Evolutionary conservation across 2,888 invertebrate species (phyloP).

Genomic region (Mesorhabditis spiculigera): DNA sequence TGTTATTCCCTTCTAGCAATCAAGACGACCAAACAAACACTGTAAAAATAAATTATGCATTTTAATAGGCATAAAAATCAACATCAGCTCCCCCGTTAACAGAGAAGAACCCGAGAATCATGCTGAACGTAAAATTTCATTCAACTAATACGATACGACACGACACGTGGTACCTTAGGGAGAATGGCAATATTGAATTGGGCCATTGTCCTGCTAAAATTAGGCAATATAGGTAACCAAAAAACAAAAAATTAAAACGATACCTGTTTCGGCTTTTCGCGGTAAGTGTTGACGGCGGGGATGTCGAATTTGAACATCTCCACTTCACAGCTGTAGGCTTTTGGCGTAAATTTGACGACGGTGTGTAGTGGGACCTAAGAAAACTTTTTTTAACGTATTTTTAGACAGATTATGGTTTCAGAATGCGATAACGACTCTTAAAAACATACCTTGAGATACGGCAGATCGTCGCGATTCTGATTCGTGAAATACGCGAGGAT

Average conservation of each 20-base stretch:
- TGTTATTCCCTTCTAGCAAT: too few relatives aligned
- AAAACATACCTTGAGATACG: slow-evolving; percentile 63
- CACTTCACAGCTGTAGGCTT: slow-evolving; percentile 82
- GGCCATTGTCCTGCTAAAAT: too few relatives aligned
- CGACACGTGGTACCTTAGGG: neutral
- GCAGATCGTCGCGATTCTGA: slow-evolving; percentile 66
- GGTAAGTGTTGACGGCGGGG: slow-evolving; percentile 85
- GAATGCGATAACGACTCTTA: too few relatives aligned
- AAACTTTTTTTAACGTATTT: slow-evolving; percentile 12
- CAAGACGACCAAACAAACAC: too few relatives aligned
- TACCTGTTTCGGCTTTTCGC: slow-evolving; percentile 69
- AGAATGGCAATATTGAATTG: too few relatives aligned
- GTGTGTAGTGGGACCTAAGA: slow-evolving; percentile 70
- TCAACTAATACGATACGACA: neutral
- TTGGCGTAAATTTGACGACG: slow-evolving; percentile 80
- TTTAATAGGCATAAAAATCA: too few relatives aligned
- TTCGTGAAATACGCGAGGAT: slow-evolving; percentile 87
- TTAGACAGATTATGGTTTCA: too few relatives aligned
- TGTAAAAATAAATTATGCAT: too few relatives aligned
- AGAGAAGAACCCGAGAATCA: too few relatives aligned
- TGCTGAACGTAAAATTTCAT: neutral
- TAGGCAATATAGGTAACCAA: too few relatives aligned
- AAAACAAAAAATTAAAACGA: neutral
- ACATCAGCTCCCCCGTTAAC: too few relatives aligned
- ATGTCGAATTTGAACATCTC: slow-evolving; percentile 81